Evolutionary conservation across 2,113 vertebrate species (phyloP).

Genomic region (Cryptotis parvus): DNA sequence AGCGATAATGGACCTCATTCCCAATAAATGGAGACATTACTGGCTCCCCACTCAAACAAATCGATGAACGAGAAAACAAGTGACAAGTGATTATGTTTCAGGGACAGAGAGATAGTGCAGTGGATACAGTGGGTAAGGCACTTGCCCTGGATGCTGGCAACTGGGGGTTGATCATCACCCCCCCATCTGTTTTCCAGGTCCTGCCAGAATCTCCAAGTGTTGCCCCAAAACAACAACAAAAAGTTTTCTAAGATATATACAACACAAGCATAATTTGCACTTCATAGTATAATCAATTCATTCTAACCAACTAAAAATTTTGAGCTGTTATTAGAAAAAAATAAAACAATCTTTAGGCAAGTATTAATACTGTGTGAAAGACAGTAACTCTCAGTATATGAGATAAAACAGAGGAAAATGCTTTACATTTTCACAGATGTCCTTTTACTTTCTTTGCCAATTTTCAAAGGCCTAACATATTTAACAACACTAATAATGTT

Average conservation of each 20-base stretch:
- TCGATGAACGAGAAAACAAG: too few species aligned
- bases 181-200: too few species aligned
- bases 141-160: too few species aligned
- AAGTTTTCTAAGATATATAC: slow-evolving; percentile 7
- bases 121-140: too few species aligned
- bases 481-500: slow-evolving; percentile 36
- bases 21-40: too few species aligned
- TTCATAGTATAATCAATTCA: slow-evolving; percentile 3
- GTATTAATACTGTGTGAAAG: neutral
- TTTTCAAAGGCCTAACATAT: slow-evolving; percentile 32
- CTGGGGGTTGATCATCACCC: too few species aligned
- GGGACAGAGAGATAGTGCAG: too few species aligned
- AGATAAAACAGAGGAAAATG: slow-evolving; percentile 7
- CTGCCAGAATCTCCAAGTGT: too few species aligned
- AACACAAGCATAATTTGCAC: neutral
- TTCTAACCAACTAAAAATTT: slow-evolving; percentile 28
- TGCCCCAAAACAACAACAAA: too few species aligned
- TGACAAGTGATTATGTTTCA: too few species aligned
- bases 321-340: slow-evolving; percentile 54
- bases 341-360: neutral
- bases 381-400: neutral
- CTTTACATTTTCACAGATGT: slow-evolving; percentile 31
- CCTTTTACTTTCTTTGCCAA: slow-evolving; percentile 44
- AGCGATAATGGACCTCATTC: too few species aligned
- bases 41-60: too few species aligned